Base-by-base conservation (phyloP, 2,113 vertebrate species). In the Scomber scombrus region DNA sequence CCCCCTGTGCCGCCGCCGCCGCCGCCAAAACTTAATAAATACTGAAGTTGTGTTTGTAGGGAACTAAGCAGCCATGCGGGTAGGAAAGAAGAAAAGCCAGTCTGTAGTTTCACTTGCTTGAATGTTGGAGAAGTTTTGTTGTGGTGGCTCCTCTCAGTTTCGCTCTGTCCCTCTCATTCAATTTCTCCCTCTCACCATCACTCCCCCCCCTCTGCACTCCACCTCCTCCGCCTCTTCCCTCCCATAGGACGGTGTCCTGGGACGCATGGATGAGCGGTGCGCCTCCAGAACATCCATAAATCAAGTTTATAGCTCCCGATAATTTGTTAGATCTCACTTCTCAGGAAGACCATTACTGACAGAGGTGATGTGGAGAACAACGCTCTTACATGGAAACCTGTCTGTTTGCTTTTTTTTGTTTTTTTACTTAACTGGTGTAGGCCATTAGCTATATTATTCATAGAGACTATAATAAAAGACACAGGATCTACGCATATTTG, bases 91-190 rank as follows among this genome's bases (percentile, higher is more conserved):
- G 75, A 76, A 76, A 52, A 65, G 72, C 62, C 71, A 29, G 75
- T 84, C 66, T 79, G 77, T 83, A 76, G 71, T 62, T 89, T 80
- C 86, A 87, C 89, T 86, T 85, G 82, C 79, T 85, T 79, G 85
- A 71, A 84, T 79, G 85, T 85, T 88, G 78, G 68, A 85, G 79
- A 90, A 86, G 79, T 90, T 93, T 92, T 91, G 89, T 88, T 86
- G 86, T 82, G 80, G 69, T 78, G 89, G 54, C 86, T 91, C 87
- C 84, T 85, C 89, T 91, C 74, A 68, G 82, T 80, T 77, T 75
- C 81, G 51, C 85, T 80, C 88, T 84, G 88, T 89, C 91, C 73
- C 88, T 90, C 93, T 94, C 92, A 93, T 93, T 94, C 94, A 93
- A 77, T 90, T 81, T 93, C 89, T 91, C 91, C 92, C 92, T 90